phyloP scores from a whole-genome alignment of 2,113 vertebrate genomes.

The Verasper variegatus region DNA sequence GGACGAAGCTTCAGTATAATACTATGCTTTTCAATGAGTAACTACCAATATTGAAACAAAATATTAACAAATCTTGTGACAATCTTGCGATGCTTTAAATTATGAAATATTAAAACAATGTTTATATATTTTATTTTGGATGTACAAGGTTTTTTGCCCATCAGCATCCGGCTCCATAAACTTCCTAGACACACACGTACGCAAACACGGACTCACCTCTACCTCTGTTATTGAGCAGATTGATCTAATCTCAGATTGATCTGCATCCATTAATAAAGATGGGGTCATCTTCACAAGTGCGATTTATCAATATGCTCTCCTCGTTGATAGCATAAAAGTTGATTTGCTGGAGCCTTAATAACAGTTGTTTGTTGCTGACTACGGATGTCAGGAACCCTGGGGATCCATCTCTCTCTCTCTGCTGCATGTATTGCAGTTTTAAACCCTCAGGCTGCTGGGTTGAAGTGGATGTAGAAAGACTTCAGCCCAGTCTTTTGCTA shows the following conservation, averaged over 20 bases:
- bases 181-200: neutral
- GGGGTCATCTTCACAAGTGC: constrained; percentile 33
- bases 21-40: too few species aligned
- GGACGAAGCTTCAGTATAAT: too few species aligned
- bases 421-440: constrained; percentile 10
- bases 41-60: too few species aligned
- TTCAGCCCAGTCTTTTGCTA: neutral
- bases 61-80: too few species aligned
- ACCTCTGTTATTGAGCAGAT: constrained; percentile 25
- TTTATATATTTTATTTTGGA: neutral
- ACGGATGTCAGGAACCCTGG: constrained; percentile 17
- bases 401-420: constrained; percentile 18
- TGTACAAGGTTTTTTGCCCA: neutral
- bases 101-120: neutral
- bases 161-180: too few species aligned
- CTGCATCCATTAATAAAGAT: constrained; percentile 51
- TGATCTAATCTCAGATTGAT: constrained; percentile 28
- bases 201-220: neutral
- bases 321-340: constrained; percentile 43
- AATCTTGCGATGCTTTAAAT: neutral
- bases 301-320: constrained; percentile 47
- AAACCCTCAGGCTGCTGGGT: constrained; percentile 9
- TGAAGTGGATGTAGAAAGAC: neutral
- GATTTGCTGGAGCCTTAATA: constrained; percentile 57
- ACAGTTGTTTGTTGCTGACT: constrained; percentile 50